Conservation (phyloP, 2,113 vertebrate species). For the Philantomba maxwellii region DNA sequence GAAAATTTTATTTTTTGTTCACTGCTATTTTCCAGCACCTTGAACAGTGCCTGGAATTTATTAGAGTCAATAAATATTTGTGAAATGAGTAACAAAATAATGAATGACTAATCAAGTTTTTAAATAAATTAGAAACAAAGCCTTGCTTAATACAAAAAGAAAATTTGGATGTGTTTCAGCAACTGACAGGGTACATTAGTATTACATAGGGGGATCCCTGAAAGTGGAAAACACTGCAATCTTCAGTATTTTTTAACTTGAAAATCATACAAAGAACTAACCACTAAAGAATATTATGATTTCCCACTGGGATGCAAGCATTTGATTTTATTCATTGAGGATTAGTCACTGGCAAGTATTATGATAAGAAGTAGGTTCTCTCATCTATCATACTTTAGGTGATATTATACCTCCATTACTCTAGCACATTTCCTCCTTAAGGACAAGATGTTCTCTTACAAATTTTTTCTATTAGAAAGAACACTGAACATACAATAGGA, state of each 20-base stretch:
- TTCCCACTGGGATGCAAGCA: neutral
- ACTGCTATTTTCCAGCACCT: neutral
- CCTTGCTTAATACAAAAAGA: neutral
- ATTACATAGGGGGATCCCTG: neutral
- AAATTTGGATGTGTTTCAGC: neutral
- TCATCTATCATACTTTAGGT: neutral
- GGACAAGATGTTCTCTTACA: neutral
- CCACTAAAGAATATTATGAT: neutral
- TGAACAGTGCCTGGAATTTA: neutral
- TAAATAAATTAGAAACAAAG: neutral
- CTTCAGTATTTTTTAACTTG: neutral
- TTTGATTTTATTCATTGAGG: neutral
- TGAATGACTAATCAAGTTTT: neutral
- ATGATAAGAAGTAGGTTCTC: neutral
- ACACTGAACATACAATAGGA: neutral
- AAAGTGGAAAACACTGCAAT: neutral
- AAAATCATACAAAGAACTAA: neutral
- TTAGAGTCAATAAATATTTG: neutral
- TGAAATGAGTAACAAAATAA: neutral
- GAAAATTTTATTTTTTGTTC: neutral
- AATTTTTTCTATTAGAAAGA: neutral
- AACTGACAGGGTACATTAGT: neutral
- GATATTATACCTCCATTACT: neutral
- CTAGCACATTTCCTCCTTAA: neutral
- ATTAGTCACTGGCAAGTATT: neutral